Evolutionary conservation across 2,888 invertebrate species (phyloP), one percentile per base, ranked within the genome.

Genomic region (Pharmacophagus antenor): DNA sequence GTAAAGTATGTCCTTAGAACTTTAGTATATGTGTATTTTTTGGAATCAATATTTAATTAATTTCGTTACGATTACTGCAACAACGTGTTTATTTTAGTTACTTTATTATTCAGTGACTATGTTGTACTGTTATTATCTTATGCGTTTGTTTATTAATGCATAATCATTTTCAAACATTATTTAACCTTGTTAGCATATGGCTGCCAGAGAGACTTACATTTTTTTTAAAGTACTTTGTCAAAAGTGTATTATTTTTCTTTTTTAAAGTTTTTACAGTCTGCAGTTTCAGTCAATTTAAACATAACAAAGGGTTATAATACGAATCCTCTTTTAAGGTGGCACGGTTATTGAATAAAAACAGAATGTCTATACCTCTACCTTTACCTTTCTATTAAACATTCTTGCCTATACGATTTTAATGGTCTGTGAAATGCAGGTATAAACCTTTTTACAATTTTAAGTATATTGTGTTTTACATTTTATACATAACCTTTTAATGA

Each of bases 261-360:
- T 58, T 51, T 23, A 53, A 63, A 61, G 68, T 64, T 69, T n/a
- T 73, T 71, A 72, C 73, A 69, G 69, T 65, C 66, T 70, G 62
- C 68, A 70, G 77, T 71, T 80, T 73, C 78, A 79, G 76, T 78
- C 81, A 77, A 84, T 83, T 82, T 81, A 72, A 80, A 75, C 77
- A 81, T 74, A 84, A 81, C 81, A 82, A 83, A 80, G 76, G 78
- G 72, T 78, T 74, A 78, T 75, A 80, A 82, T 72, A 73, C 68
- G 78, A 84, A 70, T 73, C 75, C 69, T 73, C 69, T 70, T 70
- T 78, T 72, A 72, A 77, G 76, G 77, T 70, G 74, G 76, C 72
- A 72, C 70, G 76, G 74, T 80, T 80, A 81, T 82, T 82, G 78
- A 82, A 83, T 78, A 81, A 83, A 80, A 83, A 83, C 80, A 80